Conservation (phyloP, 1,140 invertebrate species). For the Atta texana region DNA sequence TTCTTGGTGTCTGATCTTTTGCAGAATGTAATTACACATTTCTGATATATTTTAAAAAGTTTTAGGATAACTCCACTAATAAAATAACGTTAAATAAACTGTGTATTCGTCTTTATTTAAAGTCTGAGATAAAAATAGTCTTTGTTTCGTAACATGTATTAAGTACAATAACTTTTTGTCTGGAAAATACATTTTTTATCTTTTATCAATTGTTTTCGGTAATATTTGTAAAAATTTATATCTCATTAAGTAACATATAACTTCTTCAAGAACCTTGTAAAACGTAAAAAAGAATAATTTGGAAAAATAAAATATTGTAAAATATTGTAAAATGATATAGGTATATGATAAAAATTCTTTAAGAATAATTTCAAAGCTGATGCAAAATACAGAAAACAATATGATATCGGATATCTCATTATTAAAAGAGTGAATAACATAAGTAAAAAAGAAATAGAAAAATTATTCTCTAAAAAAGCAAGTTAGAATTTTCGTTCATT, state of each 20-base stretch:
- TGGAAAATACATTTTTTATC: background rate
- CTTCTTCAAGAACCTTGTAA: background rate
- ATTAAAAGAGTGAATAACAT: constrained; percentile 11
- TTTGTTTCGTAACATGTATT: background rate
- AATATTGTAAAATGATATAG: background rate
- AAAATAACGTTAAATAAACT: background rate
- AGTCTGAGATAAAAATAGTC: background rate
- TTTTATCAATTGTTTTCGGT: background rate
- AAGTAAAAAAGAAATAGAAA: constrained; percentile 16
- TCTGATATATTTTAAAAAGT: constrained; percentile 15
- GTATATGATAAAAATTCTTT: background rate
- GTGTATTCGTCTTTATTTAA: background rate
- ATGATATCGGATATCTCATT: constrained; percentile 55
- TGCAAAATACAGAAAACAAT: constrained; percentile 18
- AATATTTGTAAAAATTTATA: background rate
- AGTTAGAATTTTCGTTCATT: constrained; percentile 13
- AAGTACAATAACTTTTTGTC: background rate
- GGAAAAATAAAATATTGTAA: background rate
- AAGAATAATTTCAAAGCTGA: constrained; percentile 29
- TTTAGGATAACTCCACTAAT: background rate
- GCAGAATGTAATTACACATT: background rate
- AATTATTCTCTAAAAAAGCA: constrained; percentile 34
- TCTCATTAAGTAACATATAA: background rate
- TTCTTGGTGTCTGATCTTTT: constrained; percentile 32
- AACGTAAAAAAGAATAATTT: background rate